These are phyloP conservation scores for Emberiza fucata DNA, from an alignment of 2,113 vertebrate genomes.

Conservation along the genomic window DNA sequence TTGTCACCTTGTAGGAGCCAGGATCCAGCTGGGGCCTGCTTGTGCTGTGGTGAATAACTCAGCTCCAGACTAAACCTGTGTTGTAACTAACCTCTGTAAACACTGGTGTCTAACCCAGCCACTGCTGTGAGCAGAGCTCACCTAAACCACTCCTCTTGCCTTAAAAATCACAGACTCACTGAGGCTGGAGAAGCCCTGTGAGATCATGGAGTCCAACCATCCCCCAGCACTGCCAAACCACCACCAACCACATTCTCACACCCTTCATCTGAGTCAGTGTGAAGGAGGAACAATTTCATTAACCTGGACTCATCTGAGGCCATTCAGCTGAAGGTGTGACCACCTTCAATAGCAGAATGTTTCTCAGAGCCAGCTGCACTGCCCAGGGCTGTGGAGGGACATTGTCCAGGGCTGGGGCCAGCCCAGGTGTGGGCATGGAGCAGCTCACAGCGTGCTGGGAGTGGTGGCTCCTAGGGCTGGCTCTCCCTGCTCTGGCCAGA, in stretches of 20 bases:
- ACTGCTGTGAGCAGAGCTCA: neutral
- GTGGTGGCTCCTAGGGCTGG: rapidly evolving
- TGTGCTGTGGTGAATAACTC: neutral
- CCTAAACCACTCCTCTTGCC: neutral
- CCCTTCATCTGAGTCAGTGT: neutral
- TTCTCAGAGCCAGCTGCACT: neutral
- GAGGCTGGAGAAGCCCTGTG: neutral
- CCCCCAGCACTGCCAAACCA: neutral
- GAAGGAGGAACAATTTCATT: neutral
- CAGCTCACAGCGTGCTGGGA: rapidly evolving
- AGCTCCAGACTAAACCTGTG: neutral
- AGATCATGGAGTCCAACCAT: neutral
- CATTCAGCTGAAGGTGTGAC: neutral
- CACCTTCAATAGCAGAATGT: neutral
- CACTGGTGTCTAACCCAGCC: neutral
- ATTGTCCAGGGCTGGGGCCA: neutral
- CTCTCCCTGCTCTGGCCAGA: neutral
- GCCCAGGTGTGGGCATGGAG: neutral
- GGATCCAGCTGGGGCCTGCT: neutral
- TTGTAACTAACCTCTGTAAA: neutral
- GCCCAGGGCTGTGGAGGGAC: neutral
- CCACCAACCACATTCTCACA: rapidly evolving
- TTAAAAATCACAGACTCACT: rapidly evolving
- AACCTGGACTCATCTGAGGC: neutral
- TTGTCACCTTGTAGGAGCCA: neutral